Percentiles rank a stretch among this genome's conserved stretches.
Evolutionary conservation across 2,797 vertebrate genomes (phyloP).

Genomic region (Gallinago stenura): DNA sequence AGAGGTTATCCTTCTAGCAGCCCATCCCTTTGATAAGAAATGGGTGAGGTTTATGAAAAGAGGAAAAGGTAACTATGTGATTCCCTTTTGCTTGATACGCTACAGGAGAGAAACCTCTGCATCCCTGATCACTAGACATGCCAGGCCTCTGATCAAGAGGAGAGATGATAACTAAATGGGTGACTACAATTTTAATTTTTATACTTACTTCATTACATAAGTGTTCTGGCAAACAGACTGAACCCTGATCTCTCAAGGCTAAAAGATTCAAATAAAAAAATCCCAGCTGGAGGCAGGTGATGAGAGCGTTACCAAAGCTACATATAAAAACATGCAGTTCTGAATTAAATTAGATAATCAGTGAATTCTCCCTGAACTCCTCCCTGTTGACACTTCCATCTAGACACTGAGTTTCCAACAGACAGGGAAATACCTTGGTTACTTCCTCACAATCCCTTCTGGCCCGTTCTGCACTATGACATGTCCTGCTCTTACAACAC

Average conservation of each 20-base stretch:
- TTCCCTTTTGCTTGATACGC: neutral
- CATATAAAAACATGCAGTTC: neutral
- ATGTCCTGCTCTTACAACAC: neutral
- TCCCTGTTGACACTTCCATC: neutral
- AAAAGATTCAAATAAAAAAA: neutral
- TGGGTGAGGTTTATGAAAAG: neutral
- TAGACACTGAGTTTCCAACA: neutral
- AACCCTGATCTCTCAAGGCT: neutral
- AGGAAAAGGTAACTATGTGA: neutral
- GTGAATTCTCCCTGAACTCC: neutral
- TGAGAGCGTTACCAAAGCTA: neutral
- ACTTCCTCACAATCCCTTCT: neutral
- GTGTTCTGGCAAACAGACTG: neutral
- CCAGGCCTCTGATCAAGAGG: neutral
- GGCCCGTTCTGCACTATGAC: neutral
- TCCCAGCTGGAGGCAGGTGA: neutral
- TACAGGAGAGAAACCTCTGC: neutral
- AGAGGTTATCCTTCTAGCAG: neutral
- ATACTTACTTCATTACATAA: neutral
- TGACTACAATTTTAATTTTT: neutral
- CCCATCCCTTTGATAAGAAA: neutral
- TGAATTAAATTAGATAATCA: neutral
- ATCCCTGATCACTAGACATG: fast-evolving
- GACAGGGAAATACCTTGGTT: neutral
- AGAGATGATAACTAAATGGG: neutral